Base-by-base conservation (phyloP, 1,140 invertebrate species). In the Zaprionus inermis region DNA sequence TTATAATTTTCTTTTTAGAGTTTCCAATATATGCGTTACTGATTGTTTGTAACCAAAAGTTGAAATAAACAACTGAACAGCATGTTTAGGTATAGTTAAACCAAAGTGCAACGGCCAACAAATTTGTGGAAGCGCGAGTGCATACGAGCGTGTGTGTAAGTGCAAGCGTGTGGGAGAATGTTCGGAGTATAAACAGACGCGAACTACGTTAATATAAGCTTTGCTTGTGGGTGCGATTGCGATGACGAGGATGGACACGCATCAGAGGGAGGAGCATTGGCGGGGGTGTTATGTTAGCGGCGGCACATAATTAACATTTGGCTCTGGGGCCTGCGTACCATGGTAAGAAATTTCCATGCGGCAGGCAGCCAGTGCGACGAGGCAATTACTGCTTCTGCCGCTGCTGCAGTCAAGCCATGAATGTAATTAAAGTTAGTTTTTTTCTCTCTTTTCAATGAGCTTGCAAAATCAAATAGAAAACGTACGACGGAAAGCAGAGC, bases 221-320 rank as follows among this genome's bases (percentile, higher is more conserved):
- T 9, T 22, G 60, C 22, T 72, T 68, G 71, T 61, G 65, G 58
- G 65, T 68, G 51, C 64, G 46, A 60, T 55, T 41, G n/a, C 38
- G 38, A 41, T 44, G 7, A 51, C n/a, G 38, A 52, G 54, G 10
- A 14, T 59, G 34, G 30, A 55, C 34, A 58, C 16, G 52, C 16
- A 55, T 55, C 12, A 16, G 30, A 34, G 32, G 16, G 36, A 28
- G 64, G 14, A 30, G 20, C 4, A 44, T 49, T n/a, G 36, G 14
- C 10, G 44, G 44, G 44, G 55, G 10, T 59, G 24, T n/a, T 60
- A 14, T 56, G 57, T 41, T 57, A 69, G 71, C 65, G 57, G 72
- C 72, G 86, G 72, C 72, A 81, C 72, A 72, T 86, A 85, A 85
- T 85, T 85, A 85, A 88, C 83, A 88, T 84, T 85, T 85, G 79